Conservation (phyloP, 2,113 vertebrate species). For the Illadopsis cleaveri region DNA sequence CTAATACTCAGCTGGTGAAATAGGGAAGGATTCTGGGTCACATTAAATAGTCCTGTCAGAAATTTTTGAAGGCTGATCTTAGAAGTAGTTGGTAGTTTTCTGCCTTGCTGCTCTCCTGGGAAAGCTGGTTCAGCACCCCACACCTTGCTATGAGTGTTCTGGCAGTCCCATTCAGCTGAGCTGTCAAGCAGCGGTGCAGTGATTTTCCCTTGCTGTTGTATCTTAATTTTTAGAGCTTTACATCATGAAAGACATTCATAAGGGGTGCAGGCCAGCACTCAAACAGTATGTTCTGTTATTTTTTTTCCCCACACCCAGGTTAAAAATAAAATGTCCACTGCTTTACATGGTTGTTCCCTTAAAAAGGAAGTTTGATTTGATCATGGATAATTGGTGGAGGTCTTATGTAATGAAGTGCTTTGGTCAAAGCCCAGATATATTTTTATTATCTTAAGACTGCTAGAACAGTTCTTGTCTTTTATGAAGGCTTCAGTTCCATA, state of each 20-base stretch:
- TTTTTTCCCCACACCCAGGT: neutral
- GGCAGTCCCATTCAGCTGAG: neutral
- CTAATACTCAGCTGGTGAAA: neutral
- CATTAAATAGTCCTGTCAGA: neutral
- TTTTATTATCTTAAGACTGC: neutral
- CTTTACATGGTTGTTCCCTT: neutral
- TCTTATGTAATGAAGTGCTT: neutral
- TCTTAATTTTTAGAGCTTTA: neutral
- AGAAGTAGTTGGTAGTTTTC: neutral
- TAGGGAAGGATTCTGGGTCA: neutral
- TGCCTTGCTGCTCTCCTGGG: neutral
- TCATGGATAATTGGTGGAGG: neutral
- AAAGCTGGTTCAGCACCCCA: neutral
- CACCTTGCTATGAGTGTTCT: rapidly evolving
- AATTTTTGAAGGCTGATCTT: neutral
- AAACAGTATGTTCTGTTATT: neutral
- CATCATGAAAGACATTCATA: neutral
- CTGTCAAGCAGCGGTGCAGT: too few relatives aligned
- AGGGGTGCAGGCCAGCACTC: neutral
- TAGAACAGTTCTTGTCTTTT: neutral
- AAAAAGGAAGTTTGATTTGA: neutral
- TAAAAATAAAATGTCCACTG: neutral
- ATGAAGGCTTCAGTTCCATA: neutral
- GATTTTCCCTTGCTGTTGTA: neutral
- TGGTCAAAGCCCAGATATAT: neutral